Percentiles rank a stretch among this genome's conserved stretches.
These are phyloP conservation scores for Xylocopa sonorina DNA, from an alignment of 1,140 invertebrate genomes.

Conservation along the genomic window DNA sequence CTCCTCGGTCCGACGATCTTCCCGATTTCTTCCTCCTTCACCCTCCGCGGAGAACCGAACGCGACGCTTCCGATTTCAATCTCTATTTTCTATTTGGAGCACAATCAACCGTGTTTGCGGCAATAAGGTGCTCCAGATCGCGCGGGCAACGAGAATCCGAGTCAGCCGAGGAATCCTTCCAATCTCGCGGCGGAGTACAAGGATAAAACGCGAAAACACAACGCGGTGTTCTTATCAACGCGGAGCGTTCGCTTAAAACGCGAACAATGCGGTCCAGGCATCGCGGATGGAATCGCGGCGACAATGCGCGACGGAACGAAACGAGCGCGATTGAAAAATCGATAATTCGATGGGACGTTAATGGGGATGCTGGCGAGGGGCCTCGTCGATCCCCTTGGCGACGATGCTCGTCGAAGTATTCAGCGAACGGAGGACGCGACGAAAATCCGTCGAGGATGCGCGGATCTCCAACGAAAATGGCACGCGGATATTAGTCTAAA, in stretches of 20 bases:
- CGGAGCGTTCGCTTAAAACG: background rate
- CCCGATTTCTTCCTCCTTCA: too few species aligned
- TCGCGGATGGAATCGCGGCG: slow-evolving; percentile 1
- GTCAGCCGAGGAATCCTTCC: slow-evolving; percentile 3
- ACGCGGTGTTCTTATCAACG: slow-evolving; percentile 12
- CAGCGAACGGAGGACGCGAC: background rate
- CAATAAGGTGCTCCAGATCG: background rate
- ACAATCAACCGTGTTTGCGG: background rate
- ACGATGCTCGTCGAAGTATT: background rate
- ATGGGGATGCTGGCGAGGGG: background rate
- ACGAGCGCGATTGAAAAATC: slow-evolving; percentile 26
- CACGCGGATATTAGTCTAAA: background rate
- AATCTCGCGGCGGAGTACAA: background rate
- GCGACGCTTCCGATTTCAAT: slow-evolving; percentile 4
- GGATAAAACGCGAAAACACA: background rate
- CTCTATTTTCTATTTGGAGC: slow-evolving; percentile 6
- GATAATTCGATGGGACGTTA: slow-evolving; percentile 27
- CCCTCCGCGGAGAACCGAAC: too few species aligned
- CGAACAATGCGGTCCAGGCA: background rate
- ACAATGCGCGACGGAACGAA: background rate
- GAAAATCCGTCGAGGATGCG: background rate
- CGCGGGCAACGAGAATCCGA: background rate
- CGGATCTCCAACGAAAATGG: background rate
- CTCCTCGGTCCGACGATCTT: too few species aligned
- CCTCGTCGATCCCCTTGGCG: background rate